Base-by-base conservation (phyloP, 1,140 invertebrate species). In the Sipha flava region DNA sequence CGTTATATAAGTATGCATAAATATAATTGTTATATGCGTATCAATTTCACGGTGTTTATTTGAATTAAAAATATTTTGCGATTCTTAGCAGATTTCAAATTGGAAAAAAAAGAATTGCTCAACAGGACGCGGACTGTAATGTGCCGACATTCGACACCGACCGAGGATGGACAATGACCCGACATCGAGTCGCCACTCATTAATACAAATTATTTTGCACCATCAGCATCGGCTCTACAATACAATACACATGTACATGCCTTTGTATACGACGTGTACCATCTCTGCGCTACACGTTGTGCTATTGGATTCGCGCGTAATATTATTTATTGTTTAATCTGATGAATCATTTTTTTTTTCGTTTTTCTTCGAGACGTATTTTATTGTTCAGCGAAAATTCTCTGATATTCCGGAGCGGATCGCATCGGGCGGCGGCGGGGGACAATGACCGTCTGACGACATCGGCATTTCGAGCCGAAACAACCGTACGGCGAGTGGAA, bases 151-250 rank as follows among this genome's bases (percentile, higher is more conserved):
- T 75, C 72, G 72, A 75, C 72, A 75, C 72, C 47, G 47, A 40
- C 72, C 72, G 12, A 75, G 26, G 31, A 75, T 75, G 72, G 49
- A 75, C 72, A 75, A 75, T 75, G 72, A 75, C 72, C 72, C 31
- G 72, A 2, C 29, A 18, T 2, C 49, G 18, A 10, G 3, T 2
- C 23, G 72, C n/a, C 31, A 31, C 45, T 75, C 47, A 75, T 75
- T 75, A 75, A 75, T 75, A 75, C 49, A 37, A 75, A 75, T 54
- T 57, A 54, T 75, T 75, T 57, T 6, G 72, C 72, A 16, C 72
- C n/a, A 75, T 75, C 72, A 75, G 31, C 72, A 73, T 43, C 45
- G n/a, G 16, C 12, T 43, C 26, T 14, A 70, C 45, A 47, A 10
- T 5, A 66, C 14, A 14, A 66, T 12, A 66, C 37, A 2, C 1